Evolutionary conservation across 2,113 vertebrate species (phyloP).

Genomic region (Lanius collurio): DNA sequence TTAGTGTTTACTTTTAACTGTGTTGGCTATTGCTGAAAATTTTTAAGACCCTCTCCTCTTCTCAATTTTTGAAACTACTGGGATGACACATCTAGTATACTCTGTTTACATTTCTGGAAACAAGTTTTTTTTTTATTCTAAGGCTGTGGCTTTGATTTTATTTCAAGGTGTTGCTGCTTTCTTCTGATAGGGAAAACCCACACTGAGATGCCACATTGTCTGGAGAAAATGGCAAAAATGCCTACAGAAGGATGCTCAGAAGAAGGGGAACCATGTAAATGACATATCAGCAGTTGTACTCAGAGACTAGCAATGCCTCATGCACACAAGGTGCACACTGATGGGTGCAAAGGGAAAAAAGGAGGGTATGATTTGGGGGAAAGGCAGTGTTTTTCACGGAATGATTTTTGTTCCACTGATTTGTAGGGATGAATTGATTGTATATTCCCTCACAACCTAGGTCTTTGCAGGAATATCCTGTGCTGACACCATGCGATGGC

Average conservation of each 20-base stretch:
- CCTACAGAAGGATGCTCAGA: background rate
- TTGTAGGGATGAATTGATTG: slow-evolving; percentile 8
- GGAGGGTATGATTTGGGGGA: background rate
- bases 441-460: slow-evolving; percentile 21
- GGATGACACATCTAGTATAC: background rate
- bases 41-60: background rate
- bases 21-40: background rate
- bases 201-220: background rate
- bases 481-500: slow-evolving; percentile 6
- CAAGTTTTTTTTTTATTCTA: slow-evolving; percentile 22
- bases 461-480: slow-evolving; percentile 40
- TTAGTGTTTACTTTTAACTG: background rate
- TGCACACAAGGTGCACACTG: background rate
- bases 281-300: background rate
- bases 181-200: background rate
- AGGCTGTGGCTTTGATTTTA: background rate
- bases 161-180: slow-evolving; percentile 3
- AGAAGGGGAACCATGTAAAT: background rate
- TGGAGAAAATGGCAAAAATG: background rate
- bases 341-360: background rate
- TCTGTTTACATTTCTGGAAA: background rate
- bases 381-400: background rate
- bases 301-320: background rate
- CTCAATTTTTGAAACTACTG: background rate
- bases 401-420: background rate